Evolutionary conservation across 2,888 invertebrate species (phyloP).

Genomic region (Tinea pellionella): DNA sequence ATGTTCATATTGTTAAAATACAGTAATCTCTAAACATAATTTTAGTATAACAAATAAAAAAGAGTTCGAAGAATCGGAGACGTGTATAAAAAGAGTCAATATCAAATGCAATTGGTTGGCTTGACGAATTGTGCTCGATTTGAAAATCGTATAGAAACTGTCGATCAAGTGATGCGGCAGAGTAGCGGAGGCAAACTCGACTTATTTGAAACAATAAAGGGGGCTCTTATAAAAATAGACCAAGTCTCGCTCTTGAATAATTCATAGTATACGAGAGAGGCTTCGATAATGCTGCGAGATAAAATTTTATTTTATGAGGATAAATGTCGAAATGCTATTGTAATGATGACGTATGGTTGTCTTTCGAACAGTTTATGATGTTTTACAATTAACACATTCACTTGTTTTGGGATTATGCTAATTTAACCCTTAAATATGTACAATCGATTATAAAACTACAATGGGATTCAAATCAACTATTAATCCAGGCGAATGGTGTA

Average conservation of each 20-base stretch:
- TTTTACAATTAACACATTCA: not conserved
- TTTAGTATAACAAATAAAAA: not conserved
- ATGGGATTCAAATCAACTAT: no score
- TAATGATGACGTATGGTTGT: conserved; percentile 11
- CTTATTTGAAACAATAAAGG: conserved; percentile 22
- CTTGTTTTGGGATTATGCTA: no score
- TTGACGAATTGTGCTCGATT: conserved; percentile 6
- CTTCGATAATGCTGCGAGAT: conserved; percentile 17
- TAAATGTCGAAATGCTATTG: not conserved
- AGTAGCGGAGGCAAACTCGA: not conserved
- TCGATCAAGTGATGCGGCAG: conserved; percentile 1
- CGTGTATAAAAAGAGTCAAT: conserved; percentile 1
- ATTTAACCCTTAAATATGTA: no score
- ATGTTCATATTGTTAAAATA: no score
- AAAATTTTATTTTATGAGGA: conserved; percentile 14
- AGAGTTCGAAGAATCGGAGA: not conserved
- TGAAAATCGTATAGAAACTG: conserved; percentile 9
- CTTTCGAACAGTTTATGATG: not conserved
- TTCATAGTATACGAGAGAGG: conserved; percentile 19
- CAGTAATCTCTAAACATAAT: no score
- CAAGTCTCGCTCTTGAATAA: conserved; percentile 20
- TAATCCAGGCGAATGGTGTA: no score
- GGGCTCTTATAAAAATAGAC: conserved; percentile 20
- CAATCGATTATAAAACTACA: no score
- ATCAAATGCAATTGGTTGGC: not conserved